phyloP scores from a whole-genome alignment of 2,113 vertebrate genomes.

The Hypomesus transpacificus region DNA sequence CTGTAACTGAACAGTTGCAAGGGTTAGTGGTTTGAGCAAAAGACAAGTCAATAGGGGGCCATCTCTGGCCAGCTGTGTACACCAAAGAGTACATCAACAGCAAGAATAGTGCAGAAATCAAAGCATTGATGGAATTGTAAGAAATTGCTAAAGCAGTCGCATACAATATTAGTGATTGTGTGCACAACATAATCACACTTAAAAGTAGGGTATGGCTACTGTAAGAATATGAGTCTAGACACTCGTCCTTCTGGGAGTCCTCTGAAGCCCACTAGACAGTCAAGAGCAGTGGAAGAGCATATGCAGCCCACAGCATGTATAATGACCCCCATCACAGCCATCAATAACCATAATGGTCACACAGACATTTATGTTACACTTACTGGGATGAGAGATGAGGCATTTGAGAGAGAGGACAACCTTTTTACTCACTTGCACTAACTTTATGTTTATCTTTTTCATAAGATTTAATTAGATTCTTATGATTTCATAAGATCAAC shows the following conservation, averaged over 20 bases:
- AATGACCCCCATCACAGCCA: constrained; percentile 66
- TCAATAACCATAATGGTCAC: constrained; percentile 72
- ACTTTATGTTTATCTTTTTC: constrained; percentile 7
- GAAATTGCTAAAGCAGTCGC: too few relatives aligned
- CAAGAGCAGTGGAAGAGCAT: constrained; percentile 59
- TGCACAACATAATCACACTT: constrained; percentile 9
- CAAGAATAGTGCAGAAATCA: too few relatives aligned
- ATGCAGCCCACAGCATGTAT: constrained; percentile 66
- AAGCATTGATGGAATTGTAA: too few relatives aligned
- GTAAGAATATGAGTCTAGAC: constrained; percentile 21
- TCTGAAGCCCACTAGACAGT: constrained; percentile 46
- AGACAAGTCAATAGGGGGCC: constrained; percentile 26
- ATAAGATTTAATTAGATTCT: not conserved
- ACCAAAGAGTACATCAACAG: too few relatives aligned
- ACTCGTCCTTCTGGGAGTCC: constrained; percentile 41
- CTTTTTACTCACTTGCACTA: constrained; percentile 43
- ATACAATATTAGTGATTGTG: constrained; percentile 1
- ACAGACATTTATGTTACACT: constrained; percentile 67
- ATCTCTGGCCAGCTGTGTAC: not conserved
- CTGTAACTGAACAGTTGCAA: too few relatives aligned
- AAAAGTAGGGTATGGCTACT: not conserved
- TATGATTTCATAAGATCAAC: too few relatives aligned
- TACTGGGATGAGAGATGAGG: constrained; percentile 61
- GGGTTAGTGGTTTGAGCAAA: not conserved
- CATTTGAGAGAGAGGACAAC: constrained; percentile 51